A percentile compares a stretch with the other conserved stretches of the same genome.
Evolutionary conservation across 2,888 invertebrate genomes (phyloP).

Genomic region (Phalera bucephala): DNA sequence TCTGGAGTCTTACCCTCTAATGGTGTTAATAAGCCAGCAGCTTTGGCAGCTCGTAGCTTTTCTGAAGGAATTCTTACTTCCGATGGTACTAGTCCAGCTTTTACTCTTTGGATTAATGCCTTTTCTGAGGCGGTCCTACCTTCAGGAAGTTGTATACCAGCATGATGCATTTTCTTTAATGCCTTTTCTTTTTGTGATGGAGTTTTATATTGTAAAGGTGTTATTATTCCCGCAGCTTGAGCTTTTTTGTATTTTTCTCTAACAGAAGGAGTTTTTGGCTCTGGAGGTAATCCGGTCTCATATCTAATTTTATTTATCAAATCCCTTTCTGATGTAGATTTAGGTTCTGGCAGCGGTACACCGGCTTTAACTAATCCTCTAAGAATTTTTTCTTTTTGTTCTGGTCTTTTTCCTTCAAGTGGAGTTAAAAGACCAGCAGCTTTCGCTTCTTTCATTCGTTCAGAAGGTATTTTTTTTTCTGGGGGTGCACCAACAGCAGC

Average conservation of each 20-base stretch:
- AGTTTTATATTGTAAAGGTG: slow-evolving; percentile 7
- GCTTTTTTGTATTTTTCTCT: slow-evolving; percentile 26
- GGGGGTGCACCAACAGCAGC: slow-evolving; percentile 3
- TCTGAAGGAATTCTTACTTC: slow-evolving; percentile 17
- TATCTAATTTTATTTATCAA: slow-evolving; percentile 9
- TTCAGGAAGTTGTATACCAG: slow-evolving; percentile 34
- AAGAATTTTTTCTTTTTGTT: slow-evolving; percentile 16
- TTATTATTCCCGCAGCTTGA: slow-evolving; percentile 11
- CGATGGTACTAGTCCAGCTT: slow-evolving; percentile 11
- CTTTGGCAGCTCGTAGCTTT: slow-evolving; percentile 8
- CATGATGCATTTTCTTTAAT: slow-evolving; percentile 9
- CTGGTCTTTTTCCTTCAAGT: slow-evolving; percentile 7
- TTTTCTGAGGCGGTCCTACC: slow-evolving; percentile 43
- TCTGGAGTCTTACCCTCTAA: slow-evolving; percentile 25
- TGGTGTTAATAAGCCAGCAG: slow-evolving; percentile 6
- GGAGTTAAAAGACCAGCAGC: slow-evolving; percentile 44
- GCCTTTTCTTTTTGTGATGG: slow-evolving; percentile 9
- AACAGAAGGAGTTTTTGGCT: slow-evolving; percentile 7
- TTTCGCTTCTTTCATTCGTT: slow-evolving; percentile 46
- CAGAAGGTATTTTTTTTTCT: slow-evolving; percentile 13
- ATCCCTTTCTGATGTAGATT: slow-evolving; percentile 12
- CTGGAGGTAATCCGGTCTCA: slow-evolving; percentile 15
- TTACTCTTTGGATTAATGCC: slow-evolving; percentile 29
- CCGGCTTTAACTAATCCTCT: slow-evolving; percentile 14
- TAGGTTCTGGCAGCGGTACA: slow-evolving; percentile 10